Conservation (phyloP, 2,797 vertebrate genomes). For the Echeneis naucrates region DNA sequence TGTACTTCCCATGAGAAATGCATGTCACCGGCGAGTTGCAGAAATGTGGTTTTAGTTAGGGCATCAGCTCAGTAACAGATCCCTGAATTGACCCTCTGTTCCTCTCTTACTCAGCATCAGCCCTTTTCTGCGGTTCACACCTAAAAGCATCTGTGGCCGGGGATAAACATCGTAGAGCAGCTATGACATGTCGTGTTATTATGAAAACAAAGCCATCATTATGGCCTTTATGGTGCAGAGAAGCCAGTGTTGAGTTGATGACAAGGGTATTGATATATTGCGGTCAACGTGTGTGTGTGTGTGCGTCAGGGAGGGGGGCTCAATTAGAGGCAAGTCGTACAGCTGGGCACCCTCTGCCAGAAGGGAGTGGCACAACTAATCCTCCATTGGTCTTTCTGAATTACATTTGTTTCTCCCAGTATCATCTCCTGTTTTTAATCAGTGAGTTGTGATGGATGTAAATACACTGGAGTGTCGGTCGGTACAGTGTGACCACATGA, state of each 20-base stretch:
- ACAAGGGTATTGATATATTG: slow-evolving; percentile 61
- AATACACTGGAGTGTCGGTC: slow-evolving; percentile 9
- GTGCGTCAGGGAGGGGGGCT: slow-evolving; percentile 25
- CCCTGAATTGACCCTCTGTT: slow-evolving; percentile 72
- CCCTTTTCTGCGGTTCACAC: slow-evolving; percentile 66
- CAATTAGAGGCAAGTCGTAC: slow-evolving; percentile 48
- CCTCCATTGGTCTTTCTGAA: slow-evolving; percentile 28
- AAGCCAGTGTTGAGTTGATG: slow-evolving; percentile 44
- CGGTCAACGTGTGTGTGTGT: slow-evolving; percentile 27
- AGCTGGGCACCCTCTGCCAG: slow-evolving; percentile 49
- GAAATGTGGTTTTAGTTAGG: slow-evolving; percentile 71
- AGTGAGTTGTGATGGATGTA: slow-evolving; percentile 17
- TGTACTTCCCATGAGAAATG: slow-evolving; percentile 56
- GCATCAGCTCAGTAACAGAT: slow-evolving; percentile 59
- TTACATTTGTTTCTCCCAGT: slow-evolving; percentile 2
- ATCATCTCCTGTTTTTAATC: slow-evolving; percentile 42
- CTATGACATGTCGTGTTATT: slow-evolving; percentile 48
- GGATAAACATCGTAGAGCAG: slow-evolving; percentile 56
- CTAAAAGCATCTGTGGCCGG: slow-evolving; percentile 73
- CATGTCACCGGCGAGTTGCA: slow-evolving; percentile 60
- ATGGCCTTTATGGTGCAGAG: slow-evolving; percentile 33
- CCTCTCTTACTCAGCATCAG: slow-evolving; percentile 50
- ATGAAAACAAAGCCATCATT: slow-evolving; percentile 65
- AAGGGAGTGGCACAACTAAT: slow-evolving; percentile 60
- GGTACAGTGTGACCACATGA: slow-evolving; percentile 29